Base-by-base conservation (phyloP, 2,113 vertebrate species). In the Hiodon tergisus region DNA sequence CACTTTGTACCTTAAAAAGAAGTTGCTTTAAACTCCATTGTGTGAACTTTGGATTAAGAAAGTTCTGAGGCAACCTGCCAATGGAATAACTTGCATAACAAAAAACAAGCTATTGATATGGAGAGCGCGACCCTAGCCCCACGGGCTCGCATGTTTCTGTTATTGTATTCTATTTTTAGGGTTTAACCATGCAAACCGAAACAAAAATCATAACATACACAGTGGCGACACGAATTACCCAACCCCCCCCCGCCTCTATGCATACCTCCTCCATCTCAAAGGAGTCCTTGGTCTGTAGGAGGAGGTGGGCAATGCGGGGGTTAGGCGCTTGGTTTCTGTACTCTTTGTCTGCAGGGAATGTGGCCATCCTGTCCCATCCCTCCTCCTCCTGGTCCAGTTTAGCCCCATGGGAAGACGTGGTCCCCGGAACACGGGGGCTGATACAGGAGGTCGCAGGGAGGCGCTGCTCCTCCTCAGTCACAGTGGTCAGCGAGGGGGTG, bases 191-290 rank as follows among this genome's bases (percentile, higher is more conserved):
- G 16, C 4, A 17, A 6, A 6, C 61, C 17, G 16, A 48, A 10
- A 16, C 2, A 11, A 66, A 13, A 4, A 48, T 48, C 11, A 8
- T 11, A 47, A 66, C 48, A 16, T 47, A 46, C 17, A 14, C 6
- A 65, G 17, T 7, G 62, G 31, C 31, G 31, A 31, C 31, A 2
- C 31, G 31, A 31, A 31, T 31, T 31, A 31, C n/a, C n/a, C n/a
- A n/a, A n/a, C n/a, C n/a, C n/a, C n/a, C n/a, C n/a, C n/a, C n/a
- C 31, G 31, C 31, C 31, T 31, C 31, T 31, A 31, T 31, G 31
- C 31, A 57, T 90, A 97, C 97, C 96, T 98, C 96, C 78, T 98
- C 96, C 90, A 98, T 95, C 83, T 98, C 96, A n/a, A 99, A 99
- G 31, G 96, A 99, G 82, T 98, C 92, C 57, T 93, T 86, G 55